Conservation (phyloP, 1,140 invertebrate species). For the Diabrotica undecimpunctata region DNA sequence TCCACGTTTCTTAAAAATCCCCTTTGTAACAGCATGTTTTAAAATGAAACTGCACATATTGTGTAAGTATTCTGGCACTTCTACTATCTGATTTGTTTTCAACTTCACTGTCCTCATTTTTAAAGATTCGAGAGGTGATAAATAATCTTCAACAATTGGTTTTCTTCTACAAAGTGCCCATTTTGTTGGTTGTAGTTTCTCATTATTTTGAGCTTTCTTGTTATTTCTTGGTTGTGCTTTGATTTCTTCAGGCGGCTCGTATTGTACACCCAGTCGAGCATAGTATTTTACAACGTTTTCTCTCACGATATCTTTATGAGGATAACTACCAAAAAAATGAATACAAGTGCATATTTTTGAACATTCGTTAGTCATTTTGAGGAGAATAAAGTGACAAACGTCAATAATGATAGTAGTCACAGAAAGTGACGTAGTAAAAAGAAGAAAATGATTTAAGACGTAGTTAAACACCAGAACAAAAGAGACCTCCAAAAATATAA, state of each 20-base stretch:
- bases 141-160: no score
- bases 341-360: conserved; percentile 12
- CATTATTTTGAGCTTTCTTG: no score
- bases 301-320: background rate
- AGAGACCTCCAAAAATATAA: no score
- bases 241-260: no score
- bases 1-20: conserved; percentile 10
- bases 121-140: background rate
- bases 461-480: no score
- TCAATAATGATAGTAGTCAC: background rate
- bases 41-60: conserved; percentile 9
- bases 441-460: no score
- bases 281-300: conserved; percentile 5
- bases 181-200: no score
- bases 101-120: conserved; percentile 6
- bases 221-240: no score
- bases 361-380: conserved; percentile 77
- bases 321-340: background rate
- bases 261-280: background rate
- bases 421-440: background rate
- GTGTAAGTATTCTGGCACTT: conserved; percentile 4
- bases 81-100: background rate
- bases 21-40: background rate
- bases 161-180: no score
- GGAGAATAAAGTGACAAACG: conserved; percentile 16